phyloP scores from a whole-genome alignment of 2,888 invertebrate genomes.

The Eupithecia subfuscata region DNA sequence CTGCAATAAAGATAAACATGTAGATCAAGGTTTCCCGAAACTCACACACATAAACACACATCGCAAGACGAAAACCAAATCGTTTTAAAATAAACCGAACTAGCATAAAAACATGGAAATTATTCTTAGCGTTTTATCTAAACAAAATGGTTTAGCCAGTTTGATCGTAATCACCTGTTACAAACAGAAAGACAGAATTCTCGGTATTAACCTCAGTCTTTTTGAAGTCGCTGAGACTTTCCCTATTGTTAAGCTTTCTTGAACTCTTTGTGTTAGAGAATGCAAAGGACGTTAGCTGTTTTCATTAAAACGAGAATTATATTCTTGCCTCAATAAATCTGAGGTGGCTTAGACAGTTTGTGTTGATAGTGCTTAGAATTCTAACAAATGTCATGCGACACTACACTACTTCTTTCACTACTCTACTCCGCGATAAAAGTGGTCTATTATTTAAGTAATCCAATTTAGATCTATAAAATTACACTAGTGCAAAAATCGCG shows the following conservation, averaged over 20 bases:
- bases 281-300: conserved; percentile 20
- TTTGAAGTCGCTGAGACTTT: conserved; percentile 24
- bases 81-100: conserved; percentile 59
- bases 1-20: conserved; percentile 6
- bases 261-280: conserved; percentile 22
- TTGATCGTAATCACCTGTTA: conserved; percentile 54
- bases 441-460: no score
- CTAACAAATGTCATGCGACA: background rate
- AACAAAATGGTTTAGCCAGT: conserved; percentile 47
- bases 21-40: conserved; percentile 4
- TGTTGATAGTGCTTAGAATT: background rate
- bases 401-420: background rate
- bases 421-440: background rate
- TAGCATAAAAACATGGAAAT: conserved; percentile 52
- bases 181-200: conserved; percentile 29
- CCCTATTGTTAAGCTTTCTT: conserved; percentile 28
- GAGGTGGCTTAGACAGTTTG: background rate
- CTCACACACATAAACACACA: conserved; percentile 6
- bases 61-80: conserved; percentile 44
- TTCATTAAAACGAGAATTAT: conserved; percentile 7
- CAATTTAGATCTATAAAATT: no score
- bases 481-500: background rate
- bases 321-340: background rate
- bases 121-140: conserved; percentile 63
- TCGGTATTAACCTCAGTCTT: conserved; percentile 10